These are phyloP conservation scores for Danio aesculapii DNA, from an alignment of 2,797 vertebrate genomes.

Conservation along the genomic window DNA sequence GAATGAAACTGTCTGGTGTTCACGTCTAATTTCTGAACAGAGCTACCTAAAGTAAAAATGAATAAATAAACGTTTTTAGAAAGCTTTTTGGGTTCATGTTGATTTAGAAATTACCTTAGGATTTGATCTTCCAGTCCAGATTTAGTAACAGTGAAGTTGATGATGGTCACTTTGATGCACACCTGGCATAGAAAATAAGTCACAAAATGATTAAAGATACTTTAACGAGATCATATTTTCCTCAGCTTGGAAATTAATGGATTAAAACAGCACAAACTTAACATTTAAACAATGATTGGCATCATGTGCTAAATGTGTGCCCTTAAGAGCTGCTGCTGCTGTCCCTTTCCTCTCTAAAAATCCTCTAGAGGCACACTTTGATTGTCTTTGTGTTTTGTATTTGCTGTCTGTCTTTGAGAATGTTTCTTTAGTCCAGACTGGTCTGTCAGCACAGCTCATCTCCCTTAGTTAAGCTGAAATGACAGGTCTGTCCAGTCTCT, in stretches of 20 bases:
- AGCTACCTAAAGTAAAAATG: too few species aligned
- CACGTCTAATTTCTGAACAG: too few species aligned
- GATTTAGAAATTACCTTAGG: conserved; percentile 77
- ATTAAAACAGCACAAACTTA: neutral
- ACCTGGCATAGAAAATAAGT: conserved; percentile 74
- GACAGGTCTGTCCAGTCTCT: conserved; percentile 31
- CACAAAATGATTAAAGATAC: neutral
- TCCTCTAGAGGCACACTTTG: neutral
- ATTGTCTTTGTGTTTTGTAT: neutral
- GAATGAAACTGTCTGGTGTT: too few species aligned
- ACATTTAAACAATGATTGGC: conserved; percentile 17
- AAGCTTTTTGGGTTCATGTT: neutral
- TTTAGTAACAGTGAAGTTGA: conserved; percentile 90
- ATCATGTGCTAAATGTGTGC: neutral
- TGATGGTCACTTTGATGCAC: conserved; percentile 92
- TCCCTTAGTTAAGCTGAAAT: neutral
- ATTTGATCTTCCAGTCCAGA: conserved; percentile 90
- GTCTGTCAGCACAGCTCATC: conserved; percentile 2
- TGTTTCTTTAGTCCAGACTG: conserved; percentile 16
- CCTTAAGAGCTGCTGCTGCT: neutral
- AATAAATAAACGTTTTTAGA: too few species aligned
- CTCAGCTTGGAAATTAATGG: neutral
- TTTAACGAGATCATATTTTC: neutral
- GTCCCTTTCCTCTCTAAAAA: neutral
- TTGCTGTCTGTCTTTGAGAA: conserved; percentile 6